These are phyloP conservation scores for Pseudochaenichthys georgianus DNA, from an alignment of 2,797 vertebrate genomes.

Conservation along the genomic window DNA sequence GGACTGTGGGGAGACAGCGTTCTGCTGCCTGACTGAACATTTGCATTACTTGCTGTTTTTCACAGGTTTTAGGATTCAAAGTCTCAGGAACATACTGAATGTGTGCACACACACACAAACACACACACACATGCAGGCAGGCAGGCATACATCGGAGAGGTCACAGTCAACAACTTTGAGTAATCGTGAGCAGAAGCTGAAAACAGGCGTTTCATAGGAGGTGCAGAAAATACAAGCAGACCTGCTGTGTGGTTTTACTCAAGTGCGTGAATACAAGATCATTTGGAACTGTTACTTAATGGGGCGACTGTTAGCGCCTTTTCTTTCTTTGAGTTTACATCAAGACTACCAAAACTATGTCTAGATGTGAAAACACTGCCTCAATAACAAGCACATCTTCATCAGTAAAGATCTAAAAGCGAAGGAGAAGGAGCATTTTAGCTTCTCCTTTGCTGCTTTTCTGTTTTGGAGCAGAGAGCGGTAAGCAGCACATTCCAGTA, in stretches of 20 bases:
- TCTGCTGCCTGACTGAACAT: constrained; percentile 49
- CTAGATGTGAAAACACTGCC: constrained; percentile 19
- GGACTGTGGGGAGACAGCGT: constrained; percentile 55
- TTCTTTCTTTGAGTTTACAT: not conserved
- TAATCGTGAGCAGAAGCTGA: constrained; percentile 27
- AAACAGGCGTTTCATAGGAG: constrained; percentile 17
- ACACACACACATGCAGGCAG: not conserved
- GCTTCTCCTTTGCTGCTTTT: constrained; percentile 53
- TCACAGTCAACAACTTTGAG: constrained; percentile 28
- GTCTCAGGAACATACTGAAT: not conserved
- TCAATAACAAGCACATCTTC: constrained; percentile 14
- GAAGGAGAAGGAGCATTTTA: constrained; percentile 54
- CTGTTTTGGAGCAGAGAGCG: constrained; percentile 63
- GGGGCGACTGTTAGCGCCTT: constrained; percentile 5
- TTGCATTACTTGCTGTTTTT: constrained; percentile 18
- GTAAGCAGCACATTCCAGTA: constrained; percentile 84
- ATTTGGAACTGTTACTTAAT: not conserved
- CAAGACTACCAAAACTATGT: constrained; percentile 14
- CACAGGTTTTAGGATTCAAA: constrained; percentile 33
- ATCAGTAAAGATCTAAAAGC: constrained; percentile 12
- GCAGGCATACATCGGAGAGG: constrained; percentile 1
- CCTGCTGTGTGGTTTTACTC: constrained; percentile 8
- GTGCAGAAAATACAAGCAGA: constrained; percentile 23
- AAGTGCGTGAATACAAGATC: constrained; percentile 8
- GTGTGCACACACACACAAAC: constrained; percentile 13